Evolutionary conservation across 2,888 invertebrate genomes (phyloP).

Genomic region (Chaetoderma sp.): DNA sequence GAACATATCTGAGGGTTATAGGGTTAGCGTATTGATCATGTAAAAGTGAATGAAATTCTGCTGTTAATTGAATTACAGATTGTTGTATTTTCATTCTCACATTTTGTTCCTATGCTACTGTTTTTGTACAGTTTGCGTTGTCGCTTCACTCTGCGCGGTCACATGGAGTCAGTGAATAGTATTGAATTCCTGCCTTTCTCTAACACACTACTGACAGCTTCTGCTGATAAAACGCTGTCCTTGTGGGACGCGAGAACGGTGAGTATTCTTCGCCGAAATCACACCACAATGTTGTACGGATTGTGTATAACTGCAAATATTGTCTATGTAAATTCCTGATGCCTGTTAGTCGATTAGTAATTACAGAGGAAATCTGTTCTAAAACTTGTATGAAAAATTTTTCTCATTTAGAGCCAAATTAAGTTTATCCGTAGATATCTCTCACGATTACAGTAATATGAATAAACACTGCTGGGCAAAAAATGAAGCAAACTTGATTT

Average conservation of each 20-base stretch:
- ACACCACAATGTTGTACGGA: too few species aligned
- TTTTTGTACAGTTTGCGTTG: constrained; percentile 59
- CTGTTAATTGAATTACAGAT: too few species aligned
- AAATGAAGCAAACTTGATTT: too few species aligned
- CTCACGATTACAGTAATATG: too few species aligned
- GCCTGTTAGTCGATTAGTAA: not conserved
- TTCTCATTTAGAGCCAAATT: not conserved
- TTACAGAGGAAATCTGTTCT: not conserved
- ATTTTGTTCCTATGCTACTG: too few species aligned
- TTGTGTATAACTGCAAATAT: not conserved
- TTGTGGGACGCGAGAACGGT: constrained; percentile 70
- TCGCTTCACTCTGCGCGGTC: constrained; percentile 67
- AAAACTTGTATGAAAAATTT: not conserved
- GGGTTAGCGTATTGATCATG: too few species aligned
- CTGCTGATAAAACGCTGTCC: constrained; percentile 69
- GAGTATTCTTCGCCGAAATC: constrained; percentile 40
- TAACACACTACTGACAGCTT: constrained; percentile 67
- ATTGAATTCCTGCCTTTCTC: constrained; percentile 68
- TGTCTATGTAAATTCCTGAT: not conserved
- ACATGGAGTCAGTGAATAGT: constrained; percentile 69
- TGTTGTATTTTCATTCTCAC: too few species aligned
- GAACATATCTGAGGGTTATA: too few species aligned
- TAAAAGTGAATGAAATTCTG: too few species aligned
- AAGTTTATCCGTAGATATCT: not conserved
- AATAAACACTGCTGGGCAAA: too few species aligned